Base-by-base conservation (phyloP, 2,797 vertebrate genomes). In the Rousettus madagascariensis region DNA sequence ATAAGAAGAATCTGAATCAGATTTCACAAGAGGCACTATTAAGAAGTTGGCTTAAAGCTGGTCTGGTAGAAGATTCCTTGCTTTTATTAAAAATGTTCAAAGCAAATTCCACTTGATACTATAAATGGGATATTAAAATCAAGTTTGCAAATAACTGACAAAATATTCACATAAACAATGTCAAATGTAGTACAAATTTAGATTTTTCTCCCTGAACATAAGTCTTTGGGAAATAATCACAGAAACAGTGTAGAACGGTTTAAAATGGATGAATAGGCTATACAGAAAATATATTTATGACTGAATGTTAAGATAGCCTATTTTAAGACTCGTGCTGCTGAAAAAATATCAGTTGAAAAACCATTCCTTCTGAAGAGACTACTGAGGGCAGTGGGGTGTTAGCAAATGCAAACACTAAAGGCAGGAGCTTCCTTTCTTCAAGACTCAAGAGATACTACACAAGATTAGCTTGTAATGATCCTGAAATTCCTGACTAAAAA, bases 71-170 rank as follows among this genome's bases (percentile, higher is more conserved):
- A 83, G 87, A 80, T 12, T 78, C n/a, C 38, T 82, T 95, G 84
- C 72, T 74, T 94, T 96, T 28, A 94, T 90, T 79, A 84, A 94
- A 86, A 93, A 90, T 66, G 30, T 16, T 63, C 71, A 88, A 28
- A 33, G 72, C 16, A 90, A 85, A 98, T 80, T 66, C 53, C 33
- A 46, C 94, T 55, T 97, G 77, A 82, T 61, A 90, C 78, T 88
- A 92, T 55, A 9, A 90, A 96, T 13, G 43, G 51, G 75, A 97
- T 97, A 97, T 89, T 75, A 94, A 95, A 97, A 94, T 90, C 63
- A 94, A 80, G 65, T 95, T 96, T 95, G 95, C 12, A 82, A 79
- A 93, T 68, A 86, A 51, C 36, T 85, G 91, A 86, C 57, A 92
- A 95, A 26, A 12, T 88, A 93, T 90, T 89, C 55, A 96, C 46